Conservation (phyloP, 2,113 vertebrate genomes). For the Rostratula benghalensis region DNA sequence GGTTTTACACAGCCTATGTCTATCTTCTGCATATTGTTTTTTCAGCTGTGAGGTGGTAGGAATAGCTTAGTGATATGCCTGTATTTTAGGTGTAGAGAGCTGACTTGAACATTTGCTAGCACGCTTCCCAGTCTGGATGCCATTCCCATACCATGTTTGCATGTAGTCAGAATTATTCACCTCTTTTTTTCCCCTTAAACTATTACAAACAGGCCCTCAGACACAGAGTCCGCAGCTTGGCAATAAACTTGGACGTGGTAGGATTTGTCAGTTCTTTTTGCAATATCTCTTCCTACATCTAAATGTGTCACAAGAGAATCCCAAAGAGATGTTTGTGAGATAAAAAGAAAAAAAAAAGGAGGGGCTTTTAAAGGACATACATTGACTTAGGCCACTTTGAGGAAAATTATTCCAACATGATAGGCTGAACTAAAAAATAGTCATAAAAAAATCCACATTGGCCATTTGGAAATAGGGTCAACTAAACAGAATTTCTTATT, state of each 20-base stretch:
- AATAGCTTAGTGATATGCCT: not conserved
- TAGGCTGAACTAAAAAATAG: not conserved
- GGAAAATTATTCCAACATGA: not conserved
- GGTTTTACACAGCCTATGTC: not conserved
- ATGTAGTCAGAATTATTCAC: not conserved
- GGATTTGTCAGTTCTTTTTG: not conserved
- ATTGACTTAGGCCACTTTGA: not conserved
- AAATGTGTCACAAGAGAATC: not conserved
- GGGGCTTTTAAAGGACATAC: not conserved
- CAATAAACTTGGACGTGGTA: not conserved
- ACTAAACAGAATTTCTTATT: not conserved
- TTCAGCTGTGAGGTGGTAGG: conserved; percentile 36
- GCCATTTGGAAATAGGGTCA: not conserved
- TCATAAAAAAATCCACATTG: not conserved
- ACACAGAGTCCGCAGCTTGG: not conserved
- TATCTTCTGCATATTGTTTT: conserved; percentile 42
- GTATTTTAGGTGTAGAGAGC: not conserved
- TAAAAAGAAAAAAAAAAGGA: not conserved
- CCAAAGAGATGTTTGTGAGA: not conserved
- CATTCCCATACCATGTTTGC: not conserved
- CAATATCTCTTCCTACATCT: not conserved
- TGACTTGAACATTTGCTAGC: not conserved
- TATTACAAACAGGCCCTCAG: not conserved
- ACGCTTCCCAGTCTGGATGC: not conserved
- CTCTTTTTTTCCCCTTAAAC: not conserved